phyloP scores from a whole-genome alignment of 2,113 vertebrate species.

The Ophthalmotilapia sp. region DNA sequence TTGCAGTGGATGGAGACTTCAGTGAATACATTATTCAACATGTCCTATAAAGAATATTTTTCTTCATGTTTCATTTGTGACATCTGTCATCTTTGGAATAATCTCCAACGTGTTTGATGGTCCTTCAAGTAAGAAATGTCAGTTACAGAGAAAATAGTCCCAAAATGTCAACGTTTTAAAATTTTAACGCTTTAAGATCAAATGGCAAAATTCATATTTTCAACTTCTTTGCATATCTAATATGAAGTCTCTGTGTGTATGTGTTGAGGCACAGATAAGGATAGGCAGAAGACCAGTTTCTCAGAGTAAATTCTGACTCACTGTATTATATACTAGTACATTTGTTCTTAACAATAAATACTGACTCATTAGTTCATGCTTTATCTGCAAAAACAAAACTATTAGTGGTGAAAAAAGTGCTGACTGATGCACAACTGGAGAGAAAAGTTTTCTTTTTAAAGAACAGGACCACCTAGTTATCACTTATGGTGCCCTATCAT shows the following conservation, averaged over 20 bases:
- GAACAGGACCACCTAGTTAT: not conserved
- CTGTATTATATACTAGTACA: not conserved
- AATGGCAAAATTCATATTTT: constrained; percentile 54
- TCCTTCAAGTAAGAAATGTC: constrained; percentile 39
- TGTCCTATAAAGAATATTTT: constrained; percentile 28
- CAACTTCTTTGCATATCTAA: constrained; percentile 38
- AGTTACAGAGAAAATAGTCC: constrained; percentile 43
- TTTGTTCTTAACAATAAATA: not conserved
- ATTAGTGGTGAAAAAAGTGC: not conserved
- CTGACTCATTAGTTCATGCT: not conserved
- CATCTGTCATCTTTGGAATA: constrained; percentile 36
- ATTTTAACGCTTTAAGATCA: constrained; percentile 39
- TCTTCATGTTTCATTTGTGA: constrained; percentile 49
- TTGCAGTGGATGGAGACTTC: not conserved
- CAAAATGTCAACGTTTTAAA: constrained; percentile 35
- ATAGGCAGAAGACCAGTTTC: not conserved
- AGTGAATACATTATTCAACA: constrained; percentile 39
- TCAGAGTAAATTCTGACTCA: not conserved
- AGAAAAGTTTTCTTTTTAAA: not conserved
- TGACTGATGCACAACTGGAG: not conserved
- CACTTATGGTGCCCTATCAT: not conserved
- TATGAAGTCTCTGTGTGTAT: not conserved
- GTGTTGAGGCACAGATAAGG: not conserved
- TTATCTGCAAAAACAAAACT: not conserved
- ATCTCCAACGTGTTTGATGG: constrained; percentile 19